A percentile compares a stretch with the other conserved stretches of the same genome.
These are phyloP conservation scores for Cyanoramphus novaezelandiae DNA, from an alignment of 2,113 vertebrate genomes.

Conservation along the genomic window DNA sequence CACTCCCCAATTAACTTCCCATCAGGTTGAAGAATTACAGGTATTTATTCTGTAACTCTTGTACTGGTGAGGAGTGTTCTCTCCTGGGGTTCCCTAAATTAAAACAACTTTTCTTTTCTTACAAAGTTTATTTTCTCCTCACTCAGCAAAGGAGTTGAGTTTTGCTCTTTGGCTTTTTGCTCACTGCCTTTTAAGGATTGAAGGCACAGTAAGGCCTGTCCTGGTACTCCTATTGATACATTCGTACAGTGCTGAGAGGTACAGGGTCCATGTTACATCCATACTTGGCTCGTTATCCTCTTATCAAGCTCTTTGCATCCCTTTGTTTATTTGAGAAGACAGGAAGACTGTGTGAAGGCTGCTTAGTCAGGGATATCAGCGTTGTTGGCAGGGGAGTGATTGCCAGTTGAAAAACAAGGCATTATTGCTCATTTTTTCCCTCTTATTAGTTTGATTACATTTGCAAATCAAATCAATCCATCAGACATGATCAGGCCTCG, in stretches of 20 bases:
- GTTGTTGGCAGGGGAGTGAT: slow-evolving; percentile 89
- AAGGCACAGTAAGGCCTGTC: background rate
- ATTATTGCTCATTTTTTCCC: slow-evolving; percentile 97
- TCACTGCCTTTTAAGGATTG: background rate
- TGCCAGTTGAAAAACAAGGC: slow-evolving; percentile 94
- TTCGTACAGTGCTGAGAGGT: slow-evolving; percentile 22
- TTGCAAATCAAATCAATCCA: slow-evolving; percentile 99
- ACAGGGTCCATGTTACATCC: slow-evolving; percentile 61
- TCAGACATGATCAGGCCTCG: slow-evolving; percentile 94
- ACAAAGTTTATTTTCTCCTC: background rate
- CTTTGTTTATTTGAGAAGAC: slow-evolving; percentile 86
- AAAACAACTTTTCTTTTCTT: background rate
- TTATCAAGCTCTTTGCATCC: slow-evolving; percentile 81
- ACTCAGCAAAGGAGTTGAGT: background rate
- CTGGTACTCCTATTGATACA: background rate
- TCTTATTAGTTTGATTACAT: slow-evolving; percentile 99
- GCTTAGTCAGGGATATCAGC: slow-evolving; percentile 88
- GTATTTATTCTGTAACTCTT: background rate
- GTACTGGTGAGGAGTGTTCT: background rate
- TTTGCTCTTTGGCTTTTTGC: background rate
- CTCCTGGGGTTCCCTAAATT: background rate
- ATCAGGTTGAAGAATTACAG: background rate
- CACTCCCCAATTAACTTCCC: background rate
- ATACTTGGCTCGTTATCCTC: slow-evolving; percentile 77
- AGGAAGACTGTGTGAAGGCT: slow-evolving; percentile 81